Conservation (phyloP, 2,113 vertebrate genomes). For the Syngnathus floridae region DNA sequence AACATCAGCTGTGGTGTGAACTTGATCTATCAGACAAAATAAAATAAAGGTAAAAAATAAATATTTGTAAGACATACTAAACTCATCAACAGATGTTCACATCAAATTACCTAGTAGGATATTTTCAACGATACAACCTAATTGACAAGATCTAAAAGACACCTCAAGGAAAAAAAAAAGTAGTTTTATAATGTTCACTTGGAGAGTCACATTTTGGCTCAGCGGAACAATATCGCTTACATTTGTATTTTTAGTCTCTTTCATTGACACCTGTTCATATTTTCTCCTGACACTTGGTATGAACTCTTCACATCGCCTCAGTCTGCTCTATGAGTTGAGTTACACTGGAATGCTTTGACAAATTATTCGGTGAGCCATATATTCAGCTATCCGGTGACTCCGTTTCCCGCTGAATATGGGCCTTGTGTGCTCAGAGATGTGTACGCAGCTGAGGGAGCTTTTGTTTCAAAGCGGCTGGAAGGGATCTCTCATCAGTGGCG, state of each 20-base stretch:
- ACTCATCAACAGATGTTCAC: background rate
- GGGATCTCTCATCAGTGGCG: slow-evolving; percentile 48
- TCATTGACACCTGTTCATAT: slow-evolving; percentile 41
- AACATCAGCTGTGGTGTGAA: slow-evolving; percentile 38
- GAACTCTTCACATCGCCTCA: slow-evolving; percentile 14
- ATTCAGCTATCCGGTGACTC: slow-evolving; percentile 39
- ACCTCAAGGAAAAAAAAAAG: background rate
- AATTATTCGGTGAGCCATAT: slow-evolving; percentile 40
- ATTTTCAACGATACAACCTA: background rate
- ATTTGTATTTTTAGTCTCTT: background rate
- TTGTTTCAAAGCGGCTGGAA: slow-evolving; percentile 66
- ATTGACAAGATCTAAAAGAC: background rate
- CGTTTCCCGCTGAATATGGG: slow-evolving; percentile 44
- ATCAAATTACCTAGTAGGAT: background rate
- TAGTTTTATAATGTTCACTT: background rate
- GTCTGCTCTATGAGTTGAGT: slow-evolving; percentile 36
- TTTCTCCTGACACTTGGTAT: slow-evolving; percentile 29
- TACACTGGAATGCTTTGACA: slow-evolving; percentile 54
- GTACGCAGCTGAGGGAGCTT: slow-evolving; percentile 49
- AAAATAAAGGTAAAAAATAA: background rate
- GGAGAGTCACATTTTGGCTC: background rate
- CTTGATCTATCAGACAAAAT: slow-evolving; percentile 29
- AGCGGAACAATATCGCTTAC: background rate
- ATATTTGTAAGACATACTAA: slow-evolving; percentile 5
- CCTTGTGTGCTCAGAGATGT: slow-evolving; percentile 59